Percentiles rank a stretch among this genome's conserved stretches.
These are phyloP conservation scores for Cabera pusaria DNA, from an alignment of 2,888 invertebrate genomes.

Conservation along the genomic window DNA sequence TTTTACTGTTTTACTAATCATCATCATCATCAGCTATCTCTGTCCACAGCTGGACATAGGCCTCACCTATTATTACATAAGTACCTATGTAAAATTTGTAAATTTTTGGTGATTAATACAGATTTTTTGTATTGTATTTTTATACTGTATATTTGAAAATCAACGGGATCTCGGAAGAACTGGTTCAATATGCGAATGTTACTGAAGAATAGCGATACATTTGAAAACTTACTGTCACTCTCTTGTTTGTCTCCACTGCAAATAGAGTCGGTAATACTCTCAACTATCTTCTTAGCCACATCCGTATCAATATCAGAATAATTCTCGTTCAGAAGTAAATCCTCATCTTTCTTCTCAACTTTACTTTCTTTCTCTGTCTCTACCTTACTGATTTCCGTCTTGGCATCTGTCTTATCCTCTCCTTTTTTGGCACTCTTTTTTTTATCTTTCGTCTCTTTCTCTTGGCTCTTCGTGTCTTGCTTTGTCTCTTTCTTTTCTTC, in stretches of 20 bases:
- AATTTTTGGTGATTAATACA: no score
- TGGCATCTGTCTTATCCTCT: constrained; percentile 35
- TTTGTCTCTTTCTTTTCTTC: constrained; percentile 50
- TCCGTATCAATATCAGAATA: constrained; percentile 87
- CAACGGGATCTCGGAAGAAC: no score
- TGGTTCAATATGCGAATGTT: no score
- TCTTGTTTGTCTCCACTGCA: constrained; percentile 88
- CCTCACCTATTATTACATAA: no score
- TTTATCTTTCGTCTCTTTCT: constrained; percentile 48
- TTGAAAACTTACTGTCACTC: constrained; percentile 76
- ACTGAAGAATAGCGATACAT: no score
- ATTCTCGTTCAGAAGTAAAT: constrained; percentile 68
- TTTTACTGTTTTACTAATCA: no score
- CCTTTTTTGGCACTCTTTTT: constrained; percentile 58
- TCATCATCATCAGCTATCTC: no score
- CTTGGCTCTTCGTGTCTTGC: constrained; percentile 64
- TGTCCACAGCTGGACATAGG: no score
- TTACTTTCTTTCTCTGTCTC: constrained; percentile 32
- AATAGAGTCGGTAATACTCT: constrained; percentile 91
- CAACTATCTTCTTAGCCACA: constrained; percentile 95
- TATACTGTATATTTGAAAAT: no score
- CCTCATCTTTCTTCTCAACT: constrained; percentile 56
- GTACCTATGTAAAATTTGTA: no score
- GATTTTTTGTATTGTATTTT: no score
- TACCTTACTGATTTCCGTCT: constrained; percentile 37